Evolutionary conservation across 1,140 invertebrate species (phyloP).

Genomic region (Pemphigus obesinymphae): DNA sequence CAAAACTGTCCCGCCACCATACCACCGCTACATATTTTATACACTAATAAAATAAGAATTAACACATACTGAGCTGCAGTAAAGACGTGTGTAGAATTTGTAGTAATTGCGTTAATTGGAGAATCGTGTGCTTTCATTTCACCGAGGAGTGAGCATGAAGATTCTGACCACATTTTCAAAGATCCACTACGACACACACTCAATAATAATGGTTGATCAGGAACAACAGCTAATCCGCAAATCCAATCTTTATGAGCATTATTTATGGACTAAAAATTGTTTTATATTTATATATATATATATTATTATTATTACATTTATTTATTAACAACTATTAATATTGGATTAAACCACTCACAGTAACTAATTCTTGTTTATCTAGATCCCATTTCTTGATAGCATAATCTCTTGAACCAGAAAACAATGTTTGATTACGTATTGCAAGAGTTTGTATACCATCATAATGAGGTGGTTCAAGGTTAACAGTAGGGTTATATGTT

Average conservation of each 20-base stretch:
- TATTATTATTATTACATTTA: slow-evolving; percentile 2
- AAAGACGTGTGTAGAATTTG: slow-evolving; percentile 69
- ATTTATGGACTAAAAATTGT: slow-evolving; percentile 65
- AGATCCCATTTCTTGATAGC: slow-evolving; percentile 87
- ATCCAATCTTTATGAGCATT: slow-evolving; percentile 89
- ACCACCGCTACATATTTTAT: slow-evolving; percentile 4
- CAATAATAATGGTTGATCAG: slow-evolving; percentile 59
- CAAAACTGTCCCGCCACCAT: slow-evolving; percentile 22
- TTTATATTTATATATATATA: no score
- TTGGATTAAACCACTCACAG: slow-evolving; percentile 52
- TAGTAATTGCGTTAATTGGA: slow-evolving; percentile 71
- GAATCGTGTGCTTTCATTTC: slow-evolving; percentile 69
- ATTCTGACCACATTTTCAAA: slow-evolving; percentile 67
- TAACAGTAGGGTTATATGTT: slow-evolving; percentile 61
- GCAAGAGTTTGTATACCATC: slow-evolving; percentile 80
- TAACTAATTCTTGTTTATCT: slow-evolving; percentile 61
- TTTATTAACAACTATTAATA: no score
- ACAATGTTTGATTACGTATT: slow-evolving; percentile 62
- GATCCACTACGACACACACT: slow-evolving; percentile 74
- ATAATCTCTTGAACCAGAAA: slow-evolving; percentile 80
- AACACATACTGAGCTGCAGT: slow-evolving; percentile 67
- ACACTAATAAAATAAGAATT: slow-evolving; percentile 33
- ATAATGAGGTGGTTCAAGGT: slow-evolving; percentile 82
- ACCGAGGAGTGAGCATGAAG: slow-evolving; percentile 61
- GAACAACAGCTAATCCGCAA: slow-evolving; percentile 67